A percentile compares a stretch with the other conserved stretches of the same genome.
Evolutionary conservation across 2,797 vertebrate species (phyloP).

Genomic region (Glyptemys insculpta): DNA sequence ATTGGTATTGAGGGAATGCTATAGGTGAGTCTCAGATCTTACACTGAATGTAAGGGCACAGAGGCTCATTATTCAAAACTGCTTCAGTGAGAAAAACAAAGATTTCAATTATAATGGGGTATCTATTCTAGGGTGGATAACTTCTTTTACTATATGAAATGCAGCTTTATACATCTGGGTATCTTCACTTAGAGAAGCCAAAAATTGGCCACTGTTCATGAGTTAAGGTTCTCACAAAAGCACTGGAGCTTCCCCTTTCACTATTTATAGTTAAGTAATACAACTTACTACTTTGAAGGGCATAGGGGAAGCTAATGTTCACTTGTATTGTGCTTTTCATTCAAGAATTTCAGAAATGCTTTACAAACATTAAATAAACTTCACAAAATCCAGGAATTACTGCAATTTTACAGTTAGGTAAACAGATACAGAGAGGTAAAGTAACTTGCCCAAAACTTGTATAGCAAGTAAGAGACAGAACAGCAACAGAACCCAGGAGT

Average conservation of each 20-base stretch:
- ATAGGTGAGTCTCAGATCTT: not conserved
- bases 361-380: not conserved
- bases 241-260: accelerated
- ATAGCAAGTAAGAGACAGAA: not conserved
- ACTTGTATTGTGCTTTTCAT: not conserved
- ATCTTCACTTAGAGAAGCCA: not conserved
- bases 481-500: accelerated
- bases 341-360: not conserved
- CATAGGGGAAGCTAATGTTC: not conserved
- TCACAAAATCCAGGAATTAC: not conserved
- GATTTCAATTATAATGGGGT: not conserved
- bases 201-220: accelerated
- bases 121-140: not conserved
- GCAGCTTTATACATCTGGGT: accelerated
- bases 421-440: not conserved
- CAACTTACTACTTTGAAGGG: no score
- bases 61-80: not conserved
- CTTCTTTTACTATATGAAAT: not conserved
- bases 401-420: not conserved
- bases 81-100: not conserved
- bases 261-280: accelerated
- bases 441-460: not conserved
- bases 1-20: not conserved
- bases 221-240: accelerated
- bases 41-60: not conserved